These are phyloP conservation scores for Cavia porcellus DNA, from an alignment of 2,113 vertebrate genomes.

Conservation along the genomic window DNA sequence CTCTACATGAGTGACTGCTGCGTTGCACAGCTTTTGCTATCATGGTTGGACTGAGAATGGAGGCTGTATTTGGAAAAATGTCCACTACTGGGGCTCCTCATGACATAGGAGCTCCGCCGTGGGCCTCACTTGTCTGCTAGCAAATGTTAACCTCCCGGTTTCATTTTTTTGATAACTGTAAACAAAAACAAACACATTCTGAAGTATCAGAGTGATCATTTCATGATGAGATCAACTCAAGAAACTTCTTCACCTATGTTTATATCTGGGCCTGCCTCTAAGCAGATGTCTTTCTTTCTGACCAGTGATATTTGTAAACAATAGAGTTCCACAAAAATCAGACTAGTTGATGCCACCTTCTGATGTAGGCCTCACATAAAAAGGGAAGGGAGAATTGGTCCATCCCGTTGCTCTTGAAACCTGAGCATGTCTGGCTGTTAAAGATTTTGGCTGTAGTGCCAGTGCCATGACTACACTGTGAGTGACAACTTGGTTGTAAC, in stretches of 20 bases:
- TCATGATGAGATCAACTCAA: not conserved
- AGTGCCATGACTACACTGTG: not conserved
- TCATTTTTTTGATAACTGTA: not conserved
- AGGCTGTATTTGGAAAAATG: not conserved
- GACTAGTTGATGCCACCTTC: not conserved
- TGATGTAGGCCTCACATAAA: not conserved
- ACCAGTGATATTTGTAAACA: not conserved
- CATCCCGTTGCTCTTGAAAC: not conserved
- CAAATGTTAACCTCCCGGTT: not conserved
- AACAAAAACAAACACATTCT: not conserved
- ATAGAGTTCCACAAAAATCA: not conserved
- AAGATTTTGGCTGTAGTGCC: not conserved
- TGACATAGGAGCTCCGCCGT: not conserved
- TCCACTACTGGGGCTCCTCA: not conserved
- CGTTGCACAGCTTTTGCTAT: not conserved
- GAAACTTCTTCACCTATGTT: not conserved
- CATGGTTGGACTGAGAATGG: not conserved
- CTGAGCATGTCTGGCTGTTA: fast-evolving
- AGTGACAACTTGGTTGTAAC: not conserved
- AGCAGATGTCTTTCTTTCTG: not conserved
- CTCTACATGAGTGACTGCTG: not conserved
- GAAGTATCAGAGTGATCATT: not conserved
- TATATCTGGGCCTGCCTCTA: not conserved
- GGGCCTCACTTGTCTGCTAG: not conserved
- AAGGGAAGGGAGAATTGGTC: too few relatives aligned